Evolutionary conservation across 2,113 vertebrate species (phyloP).

Genomic region (Dicrurus megarhynchus): DNA sequence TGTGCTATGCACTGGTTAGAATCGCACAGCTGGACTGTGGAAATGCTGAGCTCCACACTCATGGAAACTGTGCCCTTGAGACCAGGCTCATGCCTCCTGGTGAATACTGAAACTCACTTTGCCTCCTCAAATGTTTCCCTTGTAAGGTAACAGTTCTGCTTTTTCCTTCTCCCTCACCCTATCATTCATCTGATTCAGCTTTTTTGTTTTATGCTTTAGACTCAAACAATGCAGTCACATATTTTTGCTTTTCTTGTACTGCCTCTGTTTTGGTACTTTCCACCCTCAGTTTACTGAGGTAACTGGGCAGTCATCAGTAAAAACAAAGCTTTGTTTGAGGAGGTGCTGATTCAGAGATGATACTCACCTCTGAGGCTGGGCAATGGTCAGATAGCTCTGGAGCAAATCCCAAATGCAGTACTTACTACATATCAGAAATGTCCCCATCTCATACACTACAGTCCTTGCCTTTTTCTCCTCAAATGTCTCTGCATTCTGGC

Average conservation of each 20-base stretch:
- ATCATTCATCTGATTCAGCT: not conserved
- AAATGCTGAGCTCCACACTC: not conserved
- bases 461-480: not conserved
- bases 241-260: not conserved
- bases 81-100: not conserved
- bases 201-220: not conserved
- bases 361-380: not conserved
- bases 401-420: not conserved
- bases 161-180: not conserved
- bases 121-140: not conserved
- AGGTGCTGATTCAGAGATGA: not conserved
- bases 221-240: not conserved
- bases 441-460: no score
- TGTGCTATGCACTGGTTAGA: not conserved
- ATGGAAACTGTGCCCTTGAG: not conserved
- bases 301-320: not conserved
- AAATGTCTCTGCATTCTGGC: not conserved
- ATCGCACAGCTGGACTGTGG: accelerated
- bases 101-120: not conserved
- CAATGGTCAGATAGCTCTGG: not conserved
- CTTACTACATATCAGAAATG: not conserved
- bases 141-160: not conserved
- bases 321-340: not conserved
- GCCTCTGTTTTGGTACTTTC: not conserved
- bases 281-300: not conserved